Evolutionary conservation across 2,113 vertebrate species (phyloP).

Genomic region (Anthoscopus minutus): DNA sequence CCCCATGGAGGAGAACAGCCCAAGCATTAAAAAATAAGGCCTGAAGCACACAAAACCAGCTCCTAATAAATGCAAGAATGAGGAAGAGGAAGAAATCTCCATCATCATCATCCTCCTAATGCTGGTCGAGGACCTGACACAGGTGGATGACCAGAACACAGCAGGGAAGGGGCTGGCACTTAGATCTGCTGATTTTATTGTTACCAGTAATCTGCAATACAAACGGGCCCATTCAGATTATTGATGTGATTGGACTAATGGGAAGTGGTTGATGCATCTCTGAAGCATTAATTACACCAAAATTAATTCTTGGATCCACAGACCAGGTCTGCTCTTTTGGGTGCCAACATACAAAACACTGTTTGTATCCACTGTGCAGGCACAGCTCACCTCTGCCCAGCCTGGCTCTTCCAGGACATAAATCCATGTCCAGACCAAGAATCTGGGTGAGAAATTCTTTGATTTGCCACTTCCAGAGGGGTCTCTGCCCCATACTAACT

Average conservation of each 20-base stretch:
- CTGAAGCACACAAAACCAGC: not conserved
- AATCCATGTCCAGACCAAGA: not conserved
- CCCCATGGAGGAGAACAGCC: rapidly evolving
- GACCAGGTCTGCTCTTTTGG: not conserved
- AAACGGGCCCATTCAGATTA: not conserved
- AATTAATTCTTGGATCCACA: not conserved
- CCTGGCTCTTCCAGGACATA: not conserved
- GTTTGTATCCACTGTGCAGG: not conserved
- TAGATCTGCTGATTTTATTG: not conserved
- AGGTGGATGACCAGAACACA: not conserved
- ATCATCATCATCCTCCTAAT: not conserved
- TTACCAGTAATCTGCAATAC: not conserved
- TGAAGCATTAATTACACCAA: not conserved
- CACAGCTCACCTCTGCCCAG: not conserved
- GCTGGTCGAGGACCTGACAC: not conserved
- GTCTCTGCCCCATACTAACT: not conserved
- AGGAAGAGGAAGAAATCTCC: not conserved
- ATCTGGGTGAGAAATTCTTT: not conserved
- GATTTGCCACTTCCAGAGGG: not conserved
- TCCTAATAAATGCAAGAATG: not conserved
- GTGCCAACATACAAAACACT: not conserved
- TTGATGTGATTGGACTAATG: not conserved
- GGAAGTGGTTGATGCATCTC: not conserved
- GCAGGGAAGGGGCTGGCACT: not conserved
- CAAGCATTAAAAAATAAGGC: not conserved